These are phyloP conservation scores for Chauna torquata DNA, from an alignment of 2,113 vertebrate species.

Conservation along the genomic window DNA sequence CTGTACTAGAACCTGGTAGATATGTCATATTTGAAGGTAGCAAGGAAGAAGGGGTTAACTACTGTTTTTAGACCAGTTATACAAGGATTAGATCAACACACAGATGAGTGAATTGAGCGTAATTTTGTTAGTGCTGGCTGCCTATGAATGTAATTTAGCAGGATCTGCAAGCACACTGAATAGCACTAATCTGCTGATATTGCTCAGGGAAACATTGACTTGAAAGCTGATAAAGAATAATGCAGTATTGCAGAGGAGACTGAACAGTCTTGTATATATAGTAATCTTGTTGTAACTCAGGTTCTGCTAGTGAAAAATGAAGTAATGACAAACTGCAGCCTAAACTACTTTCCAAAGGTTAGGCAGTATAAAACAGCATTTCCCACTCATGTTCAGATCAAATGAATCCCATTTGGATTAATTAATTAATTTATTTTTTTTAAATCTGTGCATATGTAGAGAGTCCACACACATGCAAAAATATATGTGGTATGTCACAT, in stretches of 20 bases:
- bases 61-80: no score
- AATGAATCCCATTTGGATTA: background rate
- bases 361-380: background rate
- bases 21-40: no score
- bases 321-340: no score
- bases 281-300: background rate
- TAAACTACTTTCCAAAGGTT: background rate
- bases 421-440: background rate
- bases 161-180: conserved; percentile 42
- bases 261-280: background rate
- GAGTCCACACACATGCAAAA: background rate
- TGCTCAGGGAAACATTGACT: conserved; percentile 15
- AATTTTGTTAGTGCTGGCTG: conserved; percentile 65
- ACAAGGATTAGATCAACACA: no score
- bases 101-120: conserved; percentile 35
- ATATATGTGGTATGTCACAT: no score
- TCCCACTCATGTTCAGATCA: background rate
- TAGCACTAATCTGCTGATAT: conserved; percentile 41
- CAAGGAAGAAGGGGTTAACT: no score
- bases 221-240: conserved; percentile 43
- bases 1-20: no score
- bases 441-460: background rate
- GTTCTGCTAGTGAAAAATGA: background rate
- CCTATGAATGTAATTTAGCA: conserved; percentile 64
- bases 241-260: background rate